Base-by-base conservation (phyloP, 2,113 vertebrate genomes). In the Campylomormyrus numenius region DNA sequence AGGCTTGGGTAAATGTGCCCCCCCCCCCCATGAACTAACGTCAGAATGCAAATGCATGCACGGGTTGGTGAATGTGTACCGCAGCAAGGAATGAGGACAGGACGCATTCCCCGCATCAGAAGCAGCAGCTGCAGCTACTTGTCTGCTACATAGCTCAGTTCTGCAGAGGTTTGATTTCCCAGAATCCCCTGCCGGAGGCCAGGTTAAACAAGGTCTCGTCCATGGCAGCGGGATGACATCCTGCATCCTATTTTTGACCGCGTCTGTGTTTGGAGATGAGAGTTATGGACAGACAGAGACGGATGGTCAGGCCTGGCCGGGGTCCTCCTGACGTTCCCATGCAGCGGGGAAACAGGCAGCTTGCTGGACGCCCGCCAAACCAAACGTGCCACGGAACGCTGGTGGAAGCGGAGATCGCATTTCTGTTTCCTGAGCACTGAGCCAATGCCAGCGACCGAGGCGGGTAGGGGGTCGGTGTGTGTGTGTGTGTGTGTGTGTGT, bases 271-370 rank as follows among this genome's bases (percentile, higher is more conserved):
- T 85, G 48, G 84, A 85, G 84, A 48, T 85, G 84, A 88, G 42
- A 13, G 27, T 88, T 88, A 50, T 8, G 53, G 93, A 93, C 94
- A 94, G 92, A 93, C 0, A 93, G 91, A 93, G 91, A 93, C 91
- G 92, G 93, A 31, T 45, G 94, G 93, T 92, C 94, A 93, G 92
- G 93, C 0, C 19, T 94, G 94, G 94, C 94, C 94, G 96, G 96
- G 95, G 96, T 95, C 62, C 62, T 70, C 62, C n/a, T 27, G 62
- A 70, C 10, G 95, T 96, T 96, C 95, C 95, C 95, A 96, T 96
- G 95, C 96, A 95, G 93, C 92, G 95, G 91, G 95, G 95, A 94
- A 94, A 95, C 94, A 96, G 94, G 93, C 93, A 93, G 93, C 93
- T 91, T 93, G 90, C 92, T 94, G 95, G 94, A 89, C n/a, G 2